phyloP scores from a whole-genome alignment of 1,140 invertebrate species.

The Mactra quadrangularis region DNA sequence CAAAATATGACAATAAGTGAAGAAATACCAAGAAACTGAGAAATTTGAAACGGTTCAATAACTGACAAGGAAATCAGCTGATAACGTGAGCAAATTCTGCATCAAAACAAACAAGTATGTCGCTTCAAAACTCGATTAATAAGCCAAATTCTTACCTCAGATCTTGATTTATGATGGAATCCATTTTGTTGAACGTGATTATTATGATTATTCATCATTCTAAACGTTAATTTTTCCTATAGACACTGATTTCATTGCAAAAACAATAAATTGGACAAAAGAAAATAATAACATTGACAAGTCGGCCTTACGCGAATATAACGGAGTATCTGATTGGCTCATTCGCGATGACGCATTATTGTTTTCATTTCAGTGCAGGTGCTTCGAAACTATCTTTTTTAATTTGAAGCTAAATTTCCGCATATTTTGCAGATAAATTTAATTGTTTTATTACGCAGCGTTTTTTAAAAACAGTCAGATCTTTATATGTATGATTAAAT shows the following conservation, averaged over 20 bases:
- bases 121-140: conserved; percentile 20
- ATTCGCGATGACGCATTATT: conserved; percentile 35
- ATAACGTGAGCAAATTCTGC: conserved; percentile 28
- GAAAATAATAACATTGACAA: conserved; percentile 77
- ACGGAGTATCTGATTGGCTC: conserved; percentile 62
- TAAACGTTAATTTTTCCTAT: conserved; percentile 61
- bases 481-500: too few species aligned
- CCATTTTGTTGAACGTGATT: conserved; percentile 73
- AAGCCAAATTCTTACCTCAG: background rate
- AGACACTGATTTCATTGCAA: conserved; percentile 61
- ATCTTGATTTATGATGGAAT: conserved; percentile 69
- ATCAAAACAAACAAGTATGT: conserved; percentile 43
- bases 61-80: conserved; percentile 31
- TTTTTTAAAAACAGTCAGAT: too few species aligned
- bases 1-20: too few species aligned
- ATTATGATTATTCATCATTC: conserved; percentile 73
- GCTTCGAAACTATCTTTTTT: background rate
- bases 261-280: conserved; percentile 67
- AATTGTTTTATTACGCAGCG: too few species aligned
- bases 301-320: conserved; percentile 45
- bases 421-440: too few species aligned
- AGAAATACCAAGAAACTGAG: too few species aligned
- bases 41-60: background rate
- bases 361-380: conserved; percentile 14
- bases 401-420: too few species aligned